Conservation (phyloP, 2,888 invertebrate genomes). For the Caenorhabditis sp. region DNA sequence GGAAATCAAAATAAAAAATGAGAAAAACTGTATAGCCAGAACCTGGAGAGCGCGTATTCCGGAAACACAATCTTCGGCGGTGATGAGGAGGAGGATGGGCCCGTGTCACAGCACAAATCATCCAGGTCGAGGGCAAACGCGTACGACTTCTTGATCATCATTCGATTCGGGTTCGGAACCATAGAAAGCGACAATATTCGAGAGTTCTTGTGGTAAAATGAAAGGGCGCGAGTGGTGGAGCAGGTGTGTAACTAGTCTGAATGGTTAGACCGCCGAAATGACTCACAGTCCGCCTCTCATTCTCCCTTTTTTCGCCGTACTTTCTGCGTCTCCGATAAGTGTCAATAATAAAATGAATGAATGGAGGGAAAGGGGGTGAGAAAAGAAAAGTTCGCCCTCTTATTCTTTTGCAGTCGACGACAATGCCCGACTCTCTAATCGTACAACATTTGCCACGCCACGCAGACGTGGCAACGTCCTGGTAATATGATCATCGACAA, state of each 20-base stretch:
- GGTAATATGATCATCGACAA: too few relatives aligned
- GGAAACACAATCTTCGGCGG: slow-evolving; percentile 30
- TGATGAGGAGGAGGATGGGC: neutral
- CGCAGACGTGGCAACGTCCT: too few relatives aligned
- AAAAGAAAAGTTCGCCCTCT: too few relatives aligned
- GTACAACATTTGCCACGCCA: too few relatives aligned
- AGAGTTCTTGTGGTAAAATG: too few relatives aligned
- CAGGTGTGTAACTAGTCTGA: too few relatives aligned
- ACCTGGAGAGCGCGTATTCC: slow-evolving; percentile 43
- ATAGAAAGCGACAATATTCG: neutral
- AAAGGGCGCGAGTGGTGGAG: too few relatives aligned
- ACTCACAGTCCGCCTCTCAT: neutral
- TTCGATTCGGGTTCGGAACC: neutral
- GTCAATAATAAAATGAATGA: slow-evolving; percentile 55
- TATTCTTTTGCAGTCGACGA: too few relatives aligned
- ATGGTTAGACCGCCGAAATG: too few relatives aligned
- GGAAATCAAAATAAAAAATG: too few relatives aligned
- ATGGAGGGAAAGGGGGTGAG: slow-evolving; percentile 12
- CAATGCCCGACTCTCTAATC: too few relatives aligned
- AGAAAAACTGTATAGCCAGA: neutral
- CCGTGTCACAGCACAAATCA: slow-evolving; percentile 25
- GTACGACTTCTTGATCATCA: slow-evolving; percentile 42
- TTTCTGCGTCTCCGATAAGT: slow-evolving; percentile 32
- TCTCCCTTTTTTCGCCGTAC: neutral
- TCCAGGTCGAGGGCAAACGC: slow-evolving; percentile 49